Percentiles rank a stretch among this genome's conserved stretches.
Evolutionary conservation across 2,797 vertebrate genomes (phyloP).

Genomic region (Poeciliopsis paucimaculata): DNA sequence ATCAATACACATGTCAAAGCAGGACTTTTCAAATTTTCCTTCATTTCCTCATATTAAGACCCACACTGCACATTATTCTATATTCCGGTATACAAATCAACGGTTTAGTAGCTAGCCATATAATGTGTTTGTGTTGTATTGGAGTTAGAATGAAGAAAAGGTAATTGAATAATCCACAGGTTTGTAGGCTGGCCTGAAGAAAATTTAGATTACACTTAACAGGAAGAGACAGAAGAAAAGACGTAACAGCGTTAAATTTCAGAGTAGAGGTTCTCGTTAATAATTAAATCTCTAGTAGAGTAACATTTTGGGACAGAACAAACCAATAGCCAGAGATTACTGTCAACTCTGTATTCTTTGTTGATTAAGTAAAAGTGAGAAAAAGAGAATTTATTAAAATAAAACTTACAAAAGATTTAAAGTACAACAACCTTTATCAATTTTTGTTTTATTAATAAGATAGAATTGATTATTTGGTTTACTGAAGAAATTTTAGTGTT

Average conservation of each 20-base stretch:
- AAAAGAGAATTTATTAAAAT: not conserved
- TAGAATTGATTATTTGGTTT: not conserved
- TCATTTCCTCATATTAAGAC: not conserved
- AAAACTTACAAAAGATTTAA: not conserved
- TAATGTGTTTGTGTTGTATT: not conserved
- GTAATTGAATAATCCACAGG: not conserved
- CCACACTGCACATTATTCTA: not conserved
- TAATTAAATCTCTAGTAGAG: not conserved
- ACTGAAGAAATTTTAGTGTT: not conserved
- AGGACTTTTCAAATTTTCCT: not conserved
- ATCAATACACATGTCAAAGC: no score
- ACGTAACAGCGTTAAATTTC: not conserved
- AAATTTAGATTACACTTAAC: not conserved
- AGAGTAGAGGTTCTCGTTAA: slow-evolving; percentile 10
- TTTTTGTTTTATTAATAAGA: not conserved
- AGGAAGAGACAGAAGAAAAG: not conserved
- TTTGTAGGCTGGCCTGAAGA: not conserved
- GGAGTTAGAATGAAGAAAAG: not conserved
- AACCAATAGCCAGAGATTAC: not conserved
- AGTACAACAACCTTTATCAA: not conserved
- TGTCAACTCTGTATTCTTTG: not conserved
- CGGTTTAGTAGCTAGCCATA: not conserved
- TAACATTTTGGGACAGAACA: not conserved
- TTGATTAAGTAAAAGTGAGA: not conserved
- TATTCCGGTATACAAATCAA: not conserved